Percentiles rank a stretch among this genome's conserved stretches.
Conservation (phyloP, 2,888 invertebrate species). For the Chalcis sispes region DNA sequence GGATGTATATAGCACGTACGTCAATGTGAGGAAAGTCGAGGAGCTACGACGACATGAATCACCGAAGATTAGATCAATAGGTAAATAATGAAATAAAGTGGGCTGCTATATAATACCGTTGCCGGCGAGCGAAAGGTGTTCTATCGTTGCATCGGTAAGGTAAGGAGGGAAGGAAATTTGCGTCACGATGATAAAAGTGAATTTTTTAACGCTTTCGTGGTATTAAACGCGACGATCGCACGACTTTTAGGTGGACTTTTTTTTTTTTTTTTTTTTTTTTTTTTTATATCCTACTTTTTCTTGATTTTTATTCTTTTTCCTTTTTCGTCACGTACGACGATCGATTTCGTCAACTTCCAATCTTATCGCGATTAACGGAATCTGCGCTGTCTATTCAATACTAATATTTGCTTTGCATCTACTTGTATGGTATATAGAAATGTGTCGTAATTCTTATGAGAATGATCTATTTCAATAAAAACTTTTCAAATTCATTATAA, state of each 20-base stretch:
- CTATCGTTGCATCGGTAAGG: slow-evolving; percentile 15
- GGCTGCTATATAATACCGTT: too few species aligned
- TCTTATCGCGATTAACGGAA: not conserved
- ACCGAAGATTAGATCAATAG: slow-evolving; percentile 54
- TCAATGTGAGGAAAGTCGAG: not conserved
- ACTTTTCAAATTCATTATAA: too few species aligned
- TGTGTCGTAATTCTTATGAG: too few species aligned
- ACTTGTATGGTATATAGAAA: too few species aligned
- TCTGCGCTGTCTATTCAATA: too few species aligned
- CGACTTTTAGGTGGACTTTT: not conserved
- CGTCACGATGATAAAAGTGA: slow-evolving; percentile 35
- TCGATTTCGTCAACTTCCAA: slow-evolving; percentile 31
- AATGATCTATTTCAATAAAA: too few species aligned
- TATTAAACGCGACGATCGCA: not conserved
- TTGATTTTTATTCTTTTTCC: not conserved
- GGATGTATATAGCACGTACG: too few species aligned
- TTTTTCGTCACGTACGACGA: not conserved
- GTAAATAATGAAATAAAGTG: slow-evolving; percentile 53
- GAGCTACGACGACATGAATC: slow-evolving; percentile 47
- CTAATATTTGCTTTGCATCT: too few species aligned
- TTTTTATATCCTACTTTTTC: not conserved
- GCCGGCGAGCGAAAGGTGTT: slow-evolving; percentile 44
- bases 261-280: not conserved
- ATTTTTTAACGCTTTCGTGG: slow-evolving; percentile 34
- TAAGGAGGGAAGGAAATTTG: too few species aligned